Evolutionary conservation across 2,113 vertebrate genomes (phyloP), one percentile per base, ranked within the genome.

Genomic region (Crypturellus undulatus): DNA sequence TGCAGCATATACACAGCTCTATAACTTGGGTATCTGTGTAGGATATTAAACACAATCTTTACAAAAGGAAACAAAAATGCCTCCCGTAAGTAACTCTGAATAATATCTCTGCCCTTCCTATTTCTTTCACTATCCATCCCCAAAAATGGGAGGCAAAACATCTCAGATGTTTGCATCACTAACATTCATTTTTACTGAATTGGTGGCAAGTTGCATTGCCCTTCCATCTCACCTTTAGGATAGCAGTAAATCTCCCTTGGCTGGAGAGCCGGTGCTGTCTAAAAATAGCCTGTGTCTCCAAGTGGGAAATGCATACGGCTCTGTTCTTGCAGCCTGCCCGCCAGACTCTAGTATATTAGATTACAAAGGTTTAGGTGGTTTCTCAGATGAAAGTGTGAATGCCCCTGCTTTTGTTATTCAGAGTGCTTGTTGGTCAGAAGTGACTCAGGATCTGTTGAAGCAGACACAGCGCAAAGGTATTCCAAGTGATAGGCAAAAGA

Each of bases 221-320:
- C 47, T 94, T 86, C 77, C 30, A 65, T 86, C 52, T 88, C 87
- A 86, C 68, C 82, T 95, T 91, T 96, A 88, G 82, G 82, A 90
- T 21, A 79, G 83, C 62, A 49, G 64, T 76, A 94, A 86, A 84
- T 84, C 52, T 79, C 86, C 15, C 69, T 92, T 83, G 82, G 52
- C 64, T 91, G 56, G 47, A 71, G 52, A 90, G 64, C 76, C 79
- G 86, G 18, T 86, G 88, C 51, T 0, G 8, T 83, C 87, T 96
- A 95, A 96, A 97, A 95, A 96, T 95, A 96, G 58, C 38, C 52
- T 42, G 18, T 72, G 38, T 89, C 59, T 89, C 68, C 26, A 67
- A 80, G 56, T 79, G 42, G 68, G 64, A 94, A 88, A 88, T 38
- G 45, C 87, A 88, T 83, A 78, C 68, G 80, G 72, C 58, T 94